Base-by-base conservation (phyloP, 2,888 invertebrate species). In the Argynnis bischoffii region DNA sequence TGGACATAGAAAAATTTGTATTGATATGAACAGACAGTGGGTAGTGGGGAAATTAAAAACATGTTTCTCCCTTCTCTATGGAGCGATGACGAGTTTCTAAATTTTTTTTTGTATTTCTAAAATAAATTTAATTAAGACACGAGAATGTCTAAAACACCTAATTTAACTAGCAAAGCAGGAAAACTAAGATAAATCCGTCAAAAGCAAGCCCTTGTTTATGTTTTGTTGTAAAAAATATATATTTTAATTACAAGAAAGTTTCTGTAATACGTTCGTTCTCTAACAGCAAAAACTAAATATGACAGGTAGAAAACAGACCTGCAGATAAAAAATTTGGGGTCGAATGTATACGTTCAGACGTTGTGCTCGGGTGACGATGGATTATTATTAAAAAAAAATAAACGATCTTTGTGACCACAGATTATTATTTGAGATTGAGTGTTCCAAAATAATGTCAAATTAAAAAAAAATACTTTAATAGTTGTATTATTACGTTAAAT, bases 241-340 rank as follows among this genome's bases (percentile, higher is more conserved):
- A 6, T 16, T 46, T 41, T 55, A 4, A 46, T 4, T 18, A 56
- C 35, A 46, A 57, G 47, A 46, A 16, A 18, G 8, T 8, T 14
- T 46, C 46, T 47, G 46, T 14, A 26, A n/a, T 14, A 46, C 56
- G 46, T 21, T 57, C 56, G 46, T 21, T 57, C 15, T 15, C n/a
- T 14, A 57, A 47, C 46, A 18, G 5, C 26, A 26, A 26, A 47
- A 59, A 26, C 59, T 59, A 26, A 26, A 13, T 47, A 47, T 47
- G 59, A 59, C 59, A 48, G 47, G 59, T 48, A 48, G 11, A 48
- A 26, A 59, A 59, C 59, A 59, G 59, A 48, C 47, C n/a, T 15
- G 21, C 6, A 47, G n/a, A 18, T 53, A 26, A 26, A 41, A 16
- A 59, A 59, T 15, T 46, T n/a, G 26, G 6, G 31, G 11, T 48